phyloP scores from a whole-genome alignment of 2,797 vertebrate genomes.

The Lophotriccus pileatus region DNA sequence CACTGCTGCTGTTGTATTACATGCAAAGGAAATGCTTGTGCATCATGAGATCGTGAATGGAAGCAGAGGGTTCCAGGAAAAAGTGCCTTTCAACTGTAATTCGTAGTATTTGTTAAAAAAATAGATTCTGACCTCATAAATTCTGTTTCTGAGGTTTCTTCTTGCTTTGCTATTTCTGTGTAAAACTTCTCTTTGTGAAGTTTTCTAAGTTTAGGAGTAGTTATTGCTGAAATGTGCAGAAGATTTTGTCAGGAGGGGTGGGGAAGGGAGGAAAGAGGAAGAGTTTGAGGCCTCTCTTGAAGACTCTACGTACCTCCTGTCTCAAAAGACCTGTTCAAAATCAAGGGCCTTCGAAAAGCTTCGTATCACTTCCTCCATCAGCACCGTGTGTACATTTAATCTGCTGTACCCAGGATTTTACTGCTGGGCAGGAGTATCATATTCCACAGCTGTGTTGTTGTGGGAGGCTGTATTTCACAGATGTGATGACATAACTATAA shows the following conservation, averaged over 20 bases:
- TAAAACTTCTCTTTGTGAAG: background rate
- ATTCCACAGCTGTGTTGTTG: slow-evolving; percentile 38
- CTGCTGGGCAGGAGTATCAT: background rate
- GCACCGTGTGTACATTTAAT: background rate
- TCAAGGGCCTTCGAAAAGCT: background rate
- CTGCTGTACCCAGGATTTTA: background rate
- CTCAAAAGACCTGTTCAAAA: background rate
- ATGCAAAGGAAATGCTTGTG: background rate
- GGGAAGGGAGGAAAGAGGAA: background rate
- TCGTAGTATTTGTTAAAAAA: background rate
- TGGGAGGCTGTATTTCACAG: slow-evolving; percentile 6
- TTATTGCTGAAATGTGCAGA: background rate
- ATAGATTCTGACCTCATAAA: background rate
- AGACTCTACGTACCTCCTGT: background rate
- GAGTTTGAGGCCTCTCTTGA: background rate
- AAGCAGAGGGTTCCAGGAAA: background rate
- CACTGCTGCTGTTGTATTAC: background rate
- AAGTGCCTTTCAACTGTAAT: background rate
- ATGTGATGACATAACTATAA: slow-evolving; percentile 23
- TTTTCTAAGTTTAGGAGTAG: background rate
- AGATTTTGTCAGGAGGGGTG: background rate
- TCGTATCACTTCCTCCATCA: background rate
- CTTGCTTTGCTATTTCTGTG: background rate
- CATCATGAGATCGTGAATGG: background rate
- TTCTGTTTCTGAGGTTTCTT: background rate